Evolutionary conservation across 2,888 invertebrate genomes (phyloP), one percentile per base, ranked within the genome.

Genomic region (Stramonita haemastoma): DNA sequence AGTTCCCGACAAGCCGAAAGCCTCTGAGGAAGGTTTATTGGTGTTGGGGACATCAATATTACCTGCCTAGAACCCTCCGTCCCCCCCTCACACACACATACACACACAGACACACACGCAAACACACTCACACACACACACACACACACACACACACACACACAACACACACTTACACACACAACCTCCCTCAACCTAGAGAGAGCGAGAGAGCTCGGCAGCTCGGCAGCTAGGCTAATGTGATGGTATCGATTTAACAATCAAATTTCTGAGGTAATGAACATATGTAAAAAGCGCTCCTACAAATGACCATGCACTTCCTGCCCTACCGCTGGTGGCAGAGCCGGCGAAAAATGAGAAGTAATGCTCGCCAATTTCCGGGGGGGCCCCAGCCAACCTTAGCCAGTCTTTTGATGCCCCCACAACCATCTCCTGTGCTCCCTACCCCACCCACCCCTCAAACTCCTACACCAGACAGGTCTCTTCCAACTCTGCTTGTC

Each of bases 251-350:
- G 89, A 89, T 91, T 89, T 86, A 89, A 90, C 90, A 73, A 91
- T 91, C 90, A 90, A 87, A 89, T 90, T 87, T 83, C 88, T 83
- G 89, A 89, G 77, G 91, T 88, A 90, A 91, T 91, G 89, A 89
- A 91, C 91, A 90, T 91, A 90, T 91, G 90, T 91, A 88, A 91
- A 89, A 90, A 87, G 90, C 89, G 89, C 89, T 57, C 91, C 87
- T 90, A 91, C 91, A 91, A 91, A 91, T 91, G 88, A 91, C 88
- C 89, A 88, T 88, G 88, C 89, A 89, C 89, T 91, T 89, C 88
- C 88, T 86, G 87, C 79, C 83, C 88, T 85, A 87, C 77, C 73
- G 15, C n/a, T 79, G 73, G 73, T 56, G 36, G 87, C 32, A 87
- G 86, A 77, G 81, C 34, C 70, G 83, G 57, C 77, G 85, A 90